phyloP scores from a whole-genome alignment of 2,888 invertebrate genomes.

The Hypena proboscidalis region DNA sequence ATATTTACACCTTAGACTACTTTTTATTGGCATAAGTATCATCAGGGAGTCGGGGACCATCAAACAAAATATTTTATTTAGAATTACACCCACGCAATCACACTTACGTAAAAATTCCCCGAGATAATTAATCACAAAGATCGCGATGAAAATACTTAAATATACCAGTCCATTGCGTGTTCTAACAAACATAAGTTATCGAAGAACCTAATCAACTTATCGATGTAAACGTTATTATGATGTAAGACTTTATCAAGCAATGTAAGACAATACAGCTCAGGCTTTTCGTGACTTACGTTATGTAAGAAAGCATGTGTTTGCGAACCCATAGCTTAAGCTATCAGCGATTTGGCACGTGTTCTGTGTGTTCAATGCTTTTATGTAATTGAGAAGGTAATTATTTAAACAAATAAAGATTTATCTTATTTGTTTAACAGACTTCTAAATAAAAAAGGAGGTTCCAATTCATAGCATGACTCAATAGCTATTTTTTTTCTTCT shows the following conservation, averaged over 20 bases:
- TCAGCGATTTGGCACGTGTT: no score
- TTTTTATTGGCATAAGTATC: no score
- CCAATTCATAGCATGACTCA: no score
- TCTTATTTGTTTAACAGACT: no score
- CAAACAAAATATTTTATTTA: background rate
- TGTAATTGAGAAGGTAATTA: no score
- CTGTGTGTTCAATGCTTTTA: background rate
- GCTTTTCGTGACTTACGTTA: conserved; percentile 38
- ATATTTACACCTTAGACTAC: no score
- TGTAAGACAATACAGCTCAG: conserved; percentile 27
- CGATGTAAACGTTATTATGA: conserved; percentile 27
- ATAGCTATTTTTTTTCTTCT: no score
- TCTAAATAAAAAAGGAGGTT: no score
- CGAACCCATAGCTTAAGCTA: conserved; percentile 4
- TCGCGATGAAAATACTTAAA: conserved; percentile 23
- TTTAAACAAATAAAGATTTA: no score
- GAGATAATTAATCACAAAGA: conserved; percentile 13
- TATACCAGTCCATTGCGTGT: conserved; percentile 41
- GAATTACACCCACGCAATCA: background rate
- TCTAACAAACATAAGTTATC: conserved; percentile 24
- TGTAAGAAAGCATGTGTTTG: conserved; percentile 20
- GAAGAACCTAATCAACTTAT: conserved; percentile 29
- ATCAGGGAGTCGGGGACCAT: no score
- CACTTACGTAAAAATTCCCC: conserved; percentile 4
- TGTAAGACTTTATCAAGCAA: conserved; percentile 30